Evolutionary conservation across 2,113 vertebrate species (phyloP).

Genomic region (Tragelaphus imberbis): DNA sequence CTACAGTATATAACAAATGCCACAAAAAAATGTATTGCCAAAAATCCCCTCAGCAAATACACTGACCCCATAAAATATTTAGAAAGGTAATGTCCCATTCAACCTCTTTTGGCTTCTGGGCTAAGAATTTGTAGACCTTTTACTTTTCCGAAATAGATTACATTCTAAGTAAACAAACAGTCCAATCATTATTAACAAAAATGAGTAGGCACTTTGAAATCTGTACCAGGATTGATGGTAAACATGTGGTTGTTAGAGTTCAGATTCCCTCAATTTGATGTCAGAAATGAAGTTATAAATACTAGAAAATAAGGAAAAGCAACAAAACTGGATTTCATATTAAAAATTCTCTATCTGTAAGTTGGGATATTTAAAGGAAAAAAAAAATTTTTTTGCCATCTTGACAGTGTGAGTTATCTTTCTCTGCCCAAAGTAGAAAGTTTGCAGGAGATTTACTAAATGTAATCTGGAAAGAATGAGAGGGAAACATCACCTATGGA

Average conservation of each 20-base stretch:
- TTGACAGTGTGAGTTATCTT: conserved; percentile 2
- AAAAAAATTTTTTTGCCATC: background rate
- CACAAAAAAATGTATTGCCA: conserved; percentile 59
- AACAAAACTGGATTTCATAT: background rate
- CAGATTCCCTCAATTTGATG: background rate
- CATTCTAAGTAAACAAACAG: conserved; percentile 11
- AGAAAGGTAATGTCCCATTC: conserved; percentile 38
- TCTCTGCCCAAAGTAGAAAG: background rate
- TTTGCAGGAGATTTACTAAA: background rate
- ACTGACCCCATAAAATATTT: conserved; percentile 60
- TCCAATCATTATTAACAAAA: conserved; percentile 4
- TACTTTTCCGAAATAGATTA: background rate
- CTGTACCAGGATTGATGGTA: conserved; percentile 56
- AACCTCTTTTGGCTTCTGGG: conserved; percentile 36
- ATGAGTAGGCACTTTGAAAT: background rate
- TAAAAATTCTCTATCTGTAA: background rate
- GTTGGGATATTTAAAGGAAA: background rate
- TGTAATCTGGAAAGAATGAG: background rate
- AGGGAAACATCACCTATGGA: background rate
- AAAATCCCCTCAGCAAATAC: conserved; percentile 61
- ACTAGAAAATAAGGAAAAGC: background rate
- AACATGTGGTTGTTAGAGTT: conserved; percentile 51
- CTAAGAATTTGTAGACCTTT: conserved; percentile 18
- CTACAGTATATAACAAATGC: conserved; percentile 65
- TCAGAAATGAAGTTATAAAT: conserved; percentile 49